Evolutionary conservation across 2,888 invertebrate genomes (phyloP).

Genomic region (Eumerus sabulonum): DNA sequence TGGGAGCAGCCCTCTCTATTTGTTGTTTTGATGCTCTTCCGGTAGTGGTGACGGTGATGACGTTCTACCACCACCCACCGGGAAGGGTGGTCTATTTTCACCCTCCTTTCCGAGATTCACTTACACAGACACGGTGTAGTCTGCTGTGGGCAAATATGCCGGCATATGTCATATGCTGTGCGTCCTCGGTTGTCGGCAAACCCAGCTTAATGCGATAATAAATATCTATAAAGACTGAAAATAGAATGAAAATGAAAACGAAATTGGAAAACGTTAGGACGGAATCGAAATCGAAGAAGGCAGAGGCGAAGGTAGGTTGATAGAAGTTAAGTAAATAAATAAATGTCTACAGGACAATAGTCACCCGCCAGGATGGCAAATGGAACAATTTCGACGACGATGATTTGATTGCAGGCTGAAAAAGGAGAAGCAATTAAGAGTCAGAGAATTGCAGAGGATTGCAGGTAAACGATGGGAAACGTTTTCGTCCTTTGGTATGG

Average conservation of each 20-base stretch:
- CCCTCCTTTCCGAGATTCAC: conserved; percentile 16
- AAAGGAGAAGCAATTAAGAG: conserved; percentile 3
- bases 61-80: background rate
- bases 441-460: too few species aligned
- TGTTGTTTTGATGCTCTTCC: conserved; percentile 63
- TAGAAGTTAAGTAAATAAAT: conserved; percentile 53
- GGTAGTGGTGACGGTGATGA: conserved; percentile 15
- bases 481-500: background rate
- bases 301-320: background rate
- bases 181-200: conserved; percentile 26
- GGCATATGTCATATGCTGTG: conserved; percentile 70
- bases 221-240: conserved; percentile 66
- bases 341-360: conserved; percentile 50
- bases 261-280: conserved; percentile 31
- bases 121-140: conserved; percentile 1
- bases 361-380: conserved; percentile 60
- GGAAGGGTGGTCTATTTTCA: conserved; percentile 16
- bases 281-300: conserved; percentile 4
- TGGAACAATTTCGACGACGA: conserved; percentile 54
- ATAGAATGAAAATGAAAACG: conserved; percentile 52
- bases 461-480: conserved; percentile 35
- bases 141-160: conserved; percentile 40
- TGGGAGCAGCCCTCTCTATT: conserved; percentile 22
- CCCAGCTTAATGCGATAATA: conserved; percentile 69
- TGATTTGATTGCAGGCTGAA: conserved; percentile 49